Percentiles rank a stretch among this genome's conserved stretches.
Evolutionary conservation across 2,888 invertebrate species (phyloP).

Genomic region (Xestia ashworthii): DNA sequence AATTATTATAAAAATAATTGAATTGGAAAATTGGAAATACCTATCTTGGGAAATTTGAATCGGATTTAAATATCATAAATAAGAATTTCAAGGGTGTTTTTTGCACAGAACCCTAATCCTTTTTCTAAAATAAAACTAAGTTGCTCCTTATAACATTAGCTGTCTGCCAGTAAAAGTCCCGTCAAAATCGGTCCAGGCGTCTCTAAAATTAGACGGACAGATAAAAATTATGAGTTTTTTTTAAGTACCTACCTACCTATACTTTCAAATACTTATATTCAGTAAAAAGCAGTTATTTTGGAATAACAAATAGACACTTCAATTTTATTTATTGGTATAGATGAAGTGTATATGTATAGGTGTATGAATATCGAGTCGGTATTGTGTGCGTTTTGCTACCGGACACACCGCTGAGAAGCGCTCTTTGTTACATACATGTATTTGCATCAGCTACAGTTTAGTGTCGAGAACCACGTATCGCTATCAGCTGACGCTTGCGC

Average conservation of each 20-base stretch:
- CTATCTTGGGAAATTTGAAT: neutral
- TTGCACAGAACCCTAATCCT: neutral
- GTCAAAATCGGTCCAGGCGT: neutral
- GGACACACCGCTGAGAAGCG: slow-evolving; percentile 34
- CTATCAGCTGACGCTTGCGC: slow-evolving; percentile 80
- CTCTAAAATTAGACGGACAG: neutral
- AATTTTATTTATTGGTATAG: neutral
- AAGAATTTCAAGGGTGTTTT: neutral
- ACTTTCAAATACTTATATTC: neutral
- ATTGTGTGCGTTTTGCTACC: slow-evolving; percentile 37
- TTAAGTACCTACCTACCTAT: too few species aligned
- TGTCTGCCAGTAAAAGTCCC: neutral
- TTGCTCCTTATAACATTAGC: neutral
- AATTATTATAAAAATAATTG: neutral
- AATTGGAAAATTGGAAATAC: too few species aligned
- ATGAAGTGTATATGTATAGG: too few species aligned
- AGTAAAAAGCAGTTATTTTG: neutral
- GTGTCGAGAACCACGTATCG: slow-evolving; percentile 68
- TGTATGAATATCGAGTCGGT: slow-evolving; percentile 1
- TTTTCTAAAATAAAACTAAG: neutral
- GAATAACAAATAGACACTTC: neutral
- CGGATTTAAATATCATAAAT: neutral
- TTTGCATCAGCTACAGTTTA: slow-evolving; percentile 55
- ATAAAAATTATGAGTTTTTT: neutral
- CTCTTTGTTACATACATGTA: slow-evolving; percentile 36